Percentiles rank a stretch among this genome's conserved stretches.
Evolutionary conservation across 2,113 vertebrate genomes (phyloP).

Genomic region (Thunnus maccoyii): DNA sequence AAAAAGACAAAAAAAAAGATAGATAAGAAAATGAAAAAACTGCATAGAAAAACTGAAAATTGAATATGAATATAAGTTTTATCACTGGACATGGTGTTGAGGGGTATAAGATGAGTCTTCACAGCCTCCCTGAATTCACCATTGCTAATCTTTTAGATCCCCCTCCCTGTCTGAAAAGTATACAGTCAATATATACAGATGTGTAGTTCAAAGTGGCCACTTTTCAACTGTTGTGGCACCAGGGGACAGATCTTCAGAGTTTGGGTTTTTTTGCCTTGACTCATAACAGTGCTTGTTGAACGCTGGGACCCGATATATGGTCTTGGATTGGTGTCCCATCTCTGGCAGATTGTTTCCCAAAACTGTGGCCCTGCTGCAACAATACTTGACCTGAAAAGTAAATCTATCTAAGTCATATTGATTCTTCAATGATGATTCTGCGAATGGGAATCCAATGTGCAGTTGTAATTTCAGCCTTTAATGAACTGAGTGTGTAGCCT

Average conservation of each 20-base stretch:
- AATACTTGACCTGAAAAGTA: slow-evolving; percentile 31
- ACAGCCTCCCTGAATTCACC: no score
- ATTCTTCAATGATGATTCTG: slow-evolving; percentile 39
- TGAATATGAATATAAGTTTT: not conserved
- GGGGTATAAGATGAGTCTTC: no score
- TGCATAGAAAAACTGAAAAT: slow-evolving; percentile 23
- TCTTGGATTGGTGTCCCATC: slow-evolving; percentile 28
- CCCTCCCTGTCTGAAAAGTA: not conserved
- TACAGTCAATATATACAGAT: not conserved
- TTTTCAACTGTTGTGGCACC: not conserved
- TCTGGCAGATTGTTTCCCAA: slow-evolving; percentile 35
- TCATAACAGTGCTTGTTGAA: slow-evolving; percentile 36
- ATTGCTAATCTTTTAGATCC: no score
- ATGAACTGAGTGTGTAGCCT: slow-evolving; percentile 49
- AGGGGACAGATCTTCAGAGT: not conserved
- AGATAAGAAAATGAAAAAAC: not conserved
- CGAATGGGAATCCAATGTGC: slow-evolving; percentile 22
- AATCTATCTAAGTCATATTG: slow-evolving; percentile 11
- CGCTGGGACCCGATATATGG: slow-evolving; percentile 29
- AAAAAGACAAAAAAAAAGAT: not conserved
- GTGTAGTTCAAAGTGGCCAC: not conserved
- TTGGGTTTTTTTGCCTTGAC: slow-evolving; percentile 1
- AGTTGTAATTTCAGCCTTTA: slow-evolving; percentile 61
- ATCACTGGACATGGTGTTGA: no score
- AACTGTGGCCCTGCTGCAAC: slow-evolving; percentile 1